A percentile compares a stretch with the other conserved stretches of the same genome.
phyloP scores from a whole-genome alignment of 2,113 vertebrate genomes.

The Pelusios castaneus region DNA sequence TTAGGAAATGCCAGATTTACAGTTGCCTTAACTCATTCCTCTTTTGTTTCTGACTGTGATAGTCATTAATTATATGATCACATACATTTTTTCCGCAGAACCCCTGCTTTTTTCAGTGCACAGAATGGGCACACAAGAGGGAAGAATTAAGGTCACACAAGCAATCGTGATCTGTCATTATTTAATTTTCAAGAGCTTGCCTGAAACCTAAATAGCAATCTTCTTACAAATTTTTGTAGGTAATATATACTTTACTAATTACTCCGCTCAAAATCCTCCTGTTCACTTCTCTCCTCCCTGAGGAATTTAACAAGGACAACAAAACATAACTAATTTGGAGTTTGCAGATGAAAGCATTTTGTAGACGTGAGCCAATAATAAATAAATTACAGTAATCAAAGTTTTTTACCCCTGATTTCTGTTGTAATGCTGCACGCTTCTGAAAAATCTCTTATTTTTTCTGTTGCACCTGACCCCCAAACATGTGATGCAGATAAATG shows the following conservation, averaged over 20 bases:
- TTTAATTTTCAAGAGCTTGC: background rate
- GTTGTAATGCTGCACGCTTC: background rate
- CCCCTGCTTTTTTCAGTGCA: background rate
- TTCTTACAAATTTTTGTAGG: background rate
- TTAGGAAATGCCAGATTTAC: background rate
- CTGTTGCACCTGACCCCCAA: background rate
- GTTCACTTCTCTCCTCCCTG: background rate
- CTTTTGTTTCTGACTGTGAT: background rate
- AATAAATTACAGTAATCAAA: background rate
- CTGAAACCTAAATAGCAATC: background rate
- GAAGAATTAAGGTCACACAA: background rate
- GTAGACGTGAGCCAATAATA: background rate
- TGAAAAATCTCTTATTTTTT: background rate
- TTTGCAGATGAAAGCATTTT: background rate
- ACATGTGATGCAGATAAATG: background rate
- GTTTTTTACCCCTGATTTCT: background rate
- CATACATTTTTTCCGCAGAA: background rate
- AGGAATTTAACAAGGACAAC: background rate
- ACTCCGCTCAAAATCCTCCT: background rate
- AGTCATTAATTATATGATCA: background rate
- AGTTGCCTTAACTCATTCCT: background rate
- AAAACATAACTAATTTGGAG: background rate
- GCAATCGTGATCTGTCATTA: background rate
- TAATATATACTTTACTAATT: background rate
- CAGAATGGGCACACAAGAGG: background rate